Conservation (phyloP, 2,888 invertebrate species). For the Volucella inflata region DNA sequence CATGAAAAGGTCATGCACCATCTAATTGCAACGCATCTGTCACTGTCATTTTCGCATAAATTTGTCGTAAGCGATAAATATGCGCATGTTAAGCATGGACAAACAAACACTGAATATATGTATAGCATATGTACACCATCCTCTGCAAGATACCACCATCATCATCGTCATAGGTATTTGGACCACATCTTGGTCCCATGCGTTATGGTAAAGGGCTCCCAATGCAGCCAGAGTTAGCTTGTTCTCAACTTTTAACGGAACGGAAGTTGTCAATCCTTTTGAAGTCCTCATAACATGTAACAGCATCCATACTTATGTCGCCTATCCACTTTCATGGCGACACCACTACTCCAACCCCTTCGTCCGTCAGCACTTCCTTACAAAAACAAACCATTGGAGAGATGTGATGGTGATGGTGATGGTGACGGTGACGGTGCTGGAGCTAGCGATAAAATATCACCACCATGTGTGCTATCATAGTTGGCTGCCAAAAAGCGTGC, state of each 20-base stretch:
- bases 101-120: background rate
- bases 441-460: slow-evolving; percentile 51
- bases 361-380: background rate
- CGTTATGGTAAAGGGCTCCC: slow-evolving; percentile 4
- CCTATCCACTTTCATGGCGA: slow-evolving; percentile 25
- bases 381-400: background rate
- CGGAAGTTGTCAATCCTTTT: slow-evolving; percentile 69
- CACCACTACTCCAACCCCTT: background rate
- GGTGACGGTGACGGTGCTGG: background rate
- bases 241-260: slow-evolving; percentile 35
- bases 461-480: slow-evolving; percentile 35
- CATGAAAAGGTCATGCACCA: slow-evolving; percentile 39
- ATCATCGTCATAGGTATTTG: background rate
- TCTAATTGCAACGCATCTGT: slow-evolving; percentile 56
- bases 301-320: slow-evolving; percentile 19
- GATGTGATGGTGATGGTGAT: slow-evolving; percentile 3
- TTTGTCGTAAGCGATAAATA: slow-evolving; percentile 51
- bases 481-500: slow-evolving; percentile 45
- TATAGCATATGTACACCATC: background rate
- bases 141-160: slow-evolving; percentile 12
- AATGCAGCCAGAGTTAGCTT: slow-evolving; percentile 21
- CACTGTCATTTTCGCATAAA: slow-evolving; percentile 55
- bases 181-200: background rate
- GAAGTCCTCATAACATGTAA: slow-evolving; percentile 62
- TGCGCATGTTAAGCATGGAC: slow-evolving; percentile 8